Evolutionary conservation across 2,797 vertebrate genomes (phyloP), one percentile per base, ranked within the genome.

Genomic region (Microchirus variegatus): DNA sequence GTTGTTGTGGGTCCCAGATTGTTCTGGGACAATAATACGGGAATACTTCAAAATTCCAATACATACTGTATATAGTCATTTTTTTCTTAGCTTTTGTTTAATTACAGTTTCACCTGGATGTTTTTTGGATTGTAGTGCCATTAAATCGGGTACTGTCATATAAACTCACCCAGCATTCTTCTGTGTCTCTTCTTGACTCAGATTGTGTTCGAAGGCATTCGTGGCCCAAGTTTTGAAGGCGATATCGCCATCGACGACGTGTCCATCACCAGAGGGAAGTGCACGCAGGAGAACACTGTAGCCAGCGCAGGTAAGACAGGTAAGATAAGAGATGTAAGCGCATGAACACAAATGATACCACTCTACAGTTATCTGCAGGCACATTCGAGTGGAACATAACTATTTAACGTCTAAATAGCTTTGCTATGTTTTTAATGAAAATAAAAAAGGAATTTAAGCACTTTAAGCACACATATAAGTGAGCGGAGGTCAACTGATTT

Each of bases 241-340:
- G 97, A 99, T 79, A 98, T 99, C 37, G 97, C 96, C 78, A 96
- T 99, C 0, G 97, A 99, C 0, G 97, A 98, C 0, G 95, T 99
- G 80, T 97, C 95, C 49, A 93, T 99, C 88, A 97, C 95, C 77
- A 93, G 94, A 43, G 97, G 96, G 35, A 96, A 96, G 54, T 99
- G 97, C 90, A 93, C 92, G 65, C 91, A 91, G 76, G 89, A 91
- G 63, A 91, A 88, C 77, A 87, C 89, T 62, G 87, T 91, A 70
- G 87, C 91, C 81, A 93, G 88, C 84, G 91, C 92, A 93, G 93
- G 93, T 94, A 91, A 87, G 84, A 88, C 82, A 86, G 87, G 86
- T 89, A 90, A 90, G 89, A 75, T 82, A 84, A 59, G 52, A 41
- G 22, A 43, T 22, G 15, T 43, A 54, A 52, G 41, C 26, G 43